Conservation (phyloP, 2,113 vertebrate species). For the Mus spicilegus region DNA sequence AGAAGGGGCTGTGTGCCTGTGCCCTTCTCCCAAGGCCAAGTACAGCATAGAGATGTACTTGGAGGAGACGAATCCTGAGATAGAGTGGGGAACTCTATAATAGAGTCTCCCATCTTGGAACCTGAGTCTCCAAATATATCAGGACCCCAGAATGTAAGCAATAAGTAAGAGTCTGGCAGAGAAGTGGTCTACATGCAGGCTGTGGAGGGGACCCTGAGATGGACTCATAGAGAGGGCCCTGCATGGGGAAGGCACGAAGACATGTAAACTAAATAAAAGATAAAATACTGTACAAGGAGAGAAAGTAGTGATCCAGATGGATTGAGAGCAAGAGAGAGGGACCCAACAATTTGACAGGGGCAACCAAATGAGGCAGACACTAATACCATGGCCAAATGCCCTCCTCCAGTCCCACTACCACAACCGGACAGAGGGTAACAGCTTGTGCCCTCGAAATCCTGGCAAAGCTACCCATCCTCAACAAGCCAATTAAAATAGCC, state of each 20-base stretch:
- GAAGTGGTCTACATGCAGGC: accelerated
- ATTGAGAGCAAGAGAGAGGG: not conserved
- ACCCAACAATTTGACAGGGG: not conserved
- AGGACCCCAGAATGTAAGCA: not conserved
- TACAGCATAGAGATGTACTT: not conserved
- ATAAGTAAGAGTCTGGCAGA: not conserved
- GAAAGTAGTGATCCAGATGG: not conserved
- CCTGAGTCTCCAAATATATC: not conserved
- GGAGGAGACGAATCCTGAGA: not conserved
- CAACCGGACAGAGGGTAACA: too few relatives aligned
- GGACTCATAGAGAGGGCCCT: not conserved
- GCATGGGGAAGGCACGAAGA: not conserved
- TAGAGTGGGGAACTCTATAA: not conserved
- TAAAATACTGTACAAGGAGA: not conserved
- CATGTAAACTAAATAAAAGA: not conserved
- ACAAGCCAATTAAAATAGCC: not conserved
- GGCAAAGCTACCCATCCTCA: not conserved
- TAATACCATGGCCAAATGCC: not conserved
- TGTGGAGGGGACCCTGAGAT: not conserved
- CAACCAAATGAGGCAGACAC: too few relatives aligned
- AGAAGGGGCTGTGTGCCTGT: not conserved
- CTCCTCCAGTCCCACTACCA: not conserved
- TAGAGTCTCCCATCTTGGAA: not conserved
- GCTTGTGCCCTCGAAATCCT: not conserved
- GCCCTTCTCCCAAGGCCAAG: not conserved